These are phyloP conservation scores for Octodonta nipae DNA, from an alignment of 2,888 invertebrate genomes.

Conservation along the genomic window DNA sequence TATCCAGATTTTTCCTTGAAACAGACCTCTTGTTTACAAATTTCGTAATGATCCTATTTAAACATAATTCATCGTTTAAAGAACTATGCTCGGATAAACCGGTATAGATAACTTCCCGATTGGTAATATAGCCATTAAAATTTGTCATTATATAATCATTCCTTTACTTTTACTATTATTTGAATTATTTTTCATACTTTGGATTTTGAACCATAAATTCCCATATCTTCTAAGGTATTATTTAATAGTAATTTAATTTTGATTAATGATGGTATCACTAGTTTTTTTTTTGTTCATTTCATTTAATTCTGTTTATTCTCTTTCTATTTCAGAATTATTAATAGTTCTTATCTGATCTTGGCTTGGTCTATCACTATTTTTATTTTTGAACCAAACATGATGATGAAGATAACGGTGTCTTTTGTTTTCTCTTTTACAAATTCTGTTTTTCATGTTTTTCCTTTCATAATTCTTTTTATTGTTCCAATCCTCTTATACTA, in stretches of 20 bases:
- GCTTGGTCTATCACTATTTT: background rate
- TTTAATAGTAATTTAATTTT: background rate
- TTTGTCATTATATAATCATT: too few species aligned
- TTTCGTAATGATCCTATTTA: too few species aligned
- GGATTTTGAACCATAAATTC: background rate
- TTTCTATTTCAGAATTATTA: background rate
- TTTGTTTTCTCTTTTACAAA: background rate
- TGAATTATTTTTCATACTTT: background rate
- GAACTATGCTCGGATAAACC: too few species aligned
- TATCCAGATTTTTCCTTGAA: too few species aligned
- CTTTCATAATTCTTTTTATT: background rate
- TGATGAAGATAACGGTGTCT: background rate
- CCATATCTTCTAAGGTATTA: background rate
- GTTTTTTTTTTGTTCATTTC: too few species aligned
- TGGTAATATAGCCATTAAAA: too few species aligned
- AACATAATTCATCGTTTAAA: too few species aligned
- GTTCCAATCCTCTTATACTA: background rate
- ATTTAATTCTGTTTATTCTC: background rate
- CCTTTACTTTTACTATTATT: background rate
- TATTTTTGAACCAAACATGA: too few species aligned
- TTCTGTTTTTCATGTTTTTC: background rate
- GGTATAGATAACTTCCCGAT: too few species aligned
- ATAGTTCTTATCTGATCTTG: too few species aligned
- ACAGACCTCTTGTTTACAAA: too few species aligned
- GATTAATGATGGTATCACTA: background rate